phyloP scores from a whole-genome alignment of 1,140 invertebrate species.

The Melipona quadrifasciata region DNA sequence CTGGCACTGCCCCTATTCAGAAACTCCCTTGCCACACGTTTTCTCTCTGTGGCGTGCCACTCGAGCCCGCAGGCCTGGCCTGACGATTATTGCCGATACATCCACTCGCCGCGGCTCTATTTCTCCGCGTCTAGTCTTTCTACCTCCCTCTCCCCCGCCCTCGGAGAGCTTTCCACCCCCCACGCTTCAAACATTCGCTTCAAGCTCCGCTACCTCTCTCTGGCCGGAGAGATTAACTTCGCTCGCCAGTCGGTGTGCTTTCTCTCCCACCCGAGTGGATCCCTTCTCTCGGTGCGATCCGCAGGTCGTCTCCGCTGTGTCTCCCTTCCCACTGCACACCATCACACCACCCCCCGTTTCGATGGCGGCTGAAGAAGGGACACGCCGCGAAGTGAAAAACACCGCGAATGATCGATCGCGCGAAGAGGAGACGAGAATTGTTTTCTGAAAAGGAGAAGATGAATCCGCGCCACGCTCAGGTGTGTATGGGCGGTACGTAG shows the following conservation, averaged over 20 bases:
- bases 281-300: not conserved
- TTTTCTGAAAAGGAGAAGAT: not conserved
- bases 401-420: constrained; percentile 23
- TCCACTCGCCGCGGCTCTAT: constrained; percentile 46
- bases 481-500: not conserved
- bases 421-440: constrained; percentile 1
- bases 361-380: constrained; percentile 2
- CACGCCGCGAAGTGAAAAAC: constrained; percentile 10
- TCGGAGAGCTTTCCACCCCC: not conserved
- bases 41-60: constrained; percentile 18
- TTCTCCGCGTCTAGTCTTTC: constrained; percentile 22
- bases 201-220: constrained; percentile 52
- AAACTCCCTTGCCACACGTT: constrained; percentile 66
- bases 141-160: too few species aligned
- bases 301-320: not conserved
- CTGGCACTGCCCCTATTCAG: constrained; percentile 73
- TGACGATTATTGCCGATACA: constrained; percentile 78
- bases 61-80: constrained; percentile 37
- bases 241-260: not conserved
- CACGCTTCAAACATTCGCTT: constrained; percentile 34
- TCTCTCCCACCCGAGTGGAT: not conserved
- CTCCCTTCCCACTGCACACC: not conserved
- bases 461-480: not conserved
- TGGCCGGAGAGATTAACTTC: constrained; percentile 62
- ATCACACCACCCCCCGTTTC: not conserved